A percentile compares a stretch with the other conserved stretches of the same genome.
These are phyloP conservation scores for Myripristis murdjan DNA, from an alignment of 2,797 vertebrate species.

Conservation along the genomic window DNA sequence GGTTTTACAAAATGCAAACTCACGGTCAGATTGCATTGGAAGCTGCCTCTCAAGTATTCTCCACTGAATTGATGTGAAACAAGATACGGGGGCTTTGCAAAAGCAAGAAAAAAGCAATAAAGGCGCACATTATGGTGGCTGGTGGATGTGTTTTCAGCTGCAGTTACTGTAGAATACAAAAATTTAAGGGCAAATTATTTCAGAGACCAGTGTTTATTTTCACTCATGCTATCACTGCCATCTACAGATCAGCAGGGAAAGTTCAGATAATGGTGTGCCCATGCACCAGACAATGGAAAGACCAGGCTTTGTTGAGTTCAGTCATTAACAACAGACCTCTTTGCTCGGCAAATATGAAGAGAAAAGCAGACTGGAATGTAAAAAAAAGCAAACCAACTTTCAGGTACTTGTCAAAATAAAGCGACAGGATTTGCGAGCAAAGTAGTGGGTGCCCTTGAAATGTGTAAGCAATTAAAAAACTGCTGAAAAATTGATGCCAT, in stretches of 20 bases:
- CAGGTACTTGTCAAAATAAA: conserved; percentile 7
- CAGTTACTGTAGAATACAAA: conserved; percentile 9
- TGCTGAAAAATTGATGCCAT: conserved; percentile 8
- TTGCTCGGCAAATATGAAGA: not conserved
- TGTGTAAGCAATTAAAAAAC: conserved; percentile 8
- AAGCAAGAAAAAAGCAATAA: conserved; percentile 7
- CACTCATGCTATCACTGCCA: conserved; percentile 85
- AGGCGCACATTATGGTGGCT: not conserved
- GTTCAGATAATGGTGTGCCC: conserved; percentile 64
- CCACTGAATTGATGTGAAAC: not conserved
- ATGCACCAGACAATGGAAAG: conserved; percentile 22
- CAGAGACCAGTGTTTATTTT: conserved; percentile 59
- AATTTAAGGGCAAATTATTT: conserved; percentile 48
- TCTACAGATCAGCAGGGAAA: conserved; percentile 85
- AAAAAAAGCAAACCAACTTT: not conserved
- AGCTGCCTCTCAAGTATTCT: not conserved
- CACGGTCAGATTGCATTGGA: conserved; percentile 20
- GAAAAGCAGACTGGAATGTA: too few relatives aligned
- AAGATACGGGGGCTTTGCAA: conserved; percentile 10
- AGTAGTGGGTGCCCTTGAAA: not conserved
- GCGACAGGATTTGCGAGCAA: not conserved
- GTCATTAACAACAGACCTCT: not conserved
- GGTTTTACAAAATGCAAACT: conserved; percentile 44
- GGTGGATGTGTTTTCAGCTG: conserved; percentile 31
- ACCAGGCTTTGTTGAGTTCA: not conserved